A percentile compares a stretch with the other conserved stretches of the same genome.
These are phyloP conservation scores for Pseudocheirus occidentalis DNA, from an alignment of 2,797 vertebrate genomes.

Conservation along the genomic window DNA sequence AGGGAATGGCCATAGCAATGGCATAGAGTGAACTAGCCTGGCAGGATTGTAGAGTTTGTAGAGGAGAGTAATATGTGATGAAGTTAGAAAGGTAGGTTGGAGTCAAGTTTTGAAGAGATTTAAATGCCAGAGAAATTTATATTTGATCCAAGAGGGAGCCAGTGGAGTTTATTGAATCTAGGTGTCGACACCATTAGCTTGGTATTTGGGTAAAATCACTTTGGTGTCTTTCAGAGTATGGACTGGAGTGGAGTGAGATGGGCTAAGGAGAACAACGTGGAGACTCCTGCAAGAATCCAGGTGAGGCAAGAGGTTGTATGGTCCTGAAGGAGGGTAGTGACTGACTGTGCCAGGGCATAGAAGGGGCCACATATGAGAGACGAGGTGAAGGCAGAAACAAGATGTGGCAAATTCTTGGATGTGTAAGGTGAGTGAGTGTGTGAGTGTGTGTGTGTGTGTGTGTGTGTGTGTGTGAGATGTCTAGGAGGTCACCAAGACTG, in stretches of 20 bases:
- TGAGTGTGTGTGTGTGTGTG: not conserved
- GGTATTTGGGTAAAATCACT: not conserved
- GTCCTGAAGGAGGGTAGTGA: not conserved
- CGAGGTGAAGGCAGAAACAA: not conserved
- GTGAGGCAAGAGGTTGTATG: not conserved
- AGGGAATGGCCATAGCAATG: not conserved
- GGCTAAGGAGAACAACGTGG: not conserved
- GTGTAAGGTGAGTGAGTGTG: not conserved
- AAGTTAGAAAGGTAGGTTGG: not conserved
- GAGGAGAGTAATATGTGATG: not conserved
- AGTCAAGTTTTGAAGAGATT: not conserved
- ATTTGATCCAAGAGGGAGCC: not conserved
- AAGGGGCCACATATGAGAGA: not conserved
- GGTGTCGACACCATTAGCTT: not conserved
- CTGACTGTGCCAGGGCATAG: not conserved
- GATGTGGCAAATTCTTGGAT: not conserved
- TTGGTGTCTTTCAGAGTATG: not conserved
- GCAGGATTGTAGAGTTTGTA: not conserved
- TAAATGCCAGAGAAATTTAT: not conserved
- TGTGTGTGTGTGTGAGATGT: not conserved
- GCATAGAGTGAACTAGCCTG: not conserved
- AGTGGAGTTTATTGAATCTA: not conserved
- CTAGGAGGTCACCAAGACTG: not conserved
- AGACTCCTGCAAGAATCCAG: not conserved
- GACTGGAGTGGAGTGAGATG: not conserved